Evolutionary conservation across 2,797 vertebrate genomes (phyloP), one percentile per base, ranked within the genome.

Genomic region (Scleropages formosus): DNA sequence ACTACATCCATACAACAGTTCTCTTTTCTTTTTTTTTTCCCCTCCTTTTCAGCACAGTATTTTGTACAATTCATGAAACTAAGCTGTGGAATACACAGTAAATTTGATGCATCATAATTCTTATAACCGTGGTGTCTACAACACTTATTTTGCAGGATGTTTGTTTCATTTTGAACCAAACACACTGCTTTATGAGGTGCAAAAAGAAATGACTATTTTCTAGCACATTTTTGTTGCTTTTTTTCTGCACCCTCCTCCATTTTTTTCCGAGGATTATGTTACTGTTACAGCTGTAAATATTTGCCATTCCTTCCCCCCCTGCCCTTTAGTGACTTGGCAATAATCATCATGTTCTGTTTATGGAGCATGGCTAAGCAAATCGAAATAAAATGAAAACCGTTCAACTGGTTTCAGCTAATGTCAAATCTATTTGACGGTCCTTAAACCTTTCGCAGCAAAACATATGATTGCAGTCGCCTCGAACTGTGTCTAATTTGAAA

Each of bases 301-400:
- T 56, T 13, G 18, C 18, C 11, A 56, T 56, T 56, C 53, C 18
- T 12, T 56, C 64, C 26, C n/a, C 59, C 20, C 3, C 3, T 72
- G 71, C 71, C 39, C 13, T 16, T 72, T 61, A 47, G 71, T 44
- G 27, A 47, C 58, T 39, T 47, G 31, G n/a, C 58, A 72, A 61
- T 72, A 72, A 72, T 58, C 27, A 60, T 39, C 26, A 60, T 44
- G 31, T 72, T 72, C 58, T 61, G 71, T 72, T 60, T 72, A 72
- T 72, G 71, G 39, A 72, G 58, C 58, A 39, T 39, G 46, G 27
- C 58, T 72, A 61, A 72, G 53, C 58, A 61, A 72, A 72, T 60
- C 58, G 60, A 72, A 72, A 72, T 60, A 44, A 61, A 72, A 72
- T 72, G 26, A 61, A 72, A 72, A 56, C 15, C 58, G 47, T 31